Conservation (phyloP, 2,113 vertebrate genomes). For the Hymenochirus boettgeri region DNA sequence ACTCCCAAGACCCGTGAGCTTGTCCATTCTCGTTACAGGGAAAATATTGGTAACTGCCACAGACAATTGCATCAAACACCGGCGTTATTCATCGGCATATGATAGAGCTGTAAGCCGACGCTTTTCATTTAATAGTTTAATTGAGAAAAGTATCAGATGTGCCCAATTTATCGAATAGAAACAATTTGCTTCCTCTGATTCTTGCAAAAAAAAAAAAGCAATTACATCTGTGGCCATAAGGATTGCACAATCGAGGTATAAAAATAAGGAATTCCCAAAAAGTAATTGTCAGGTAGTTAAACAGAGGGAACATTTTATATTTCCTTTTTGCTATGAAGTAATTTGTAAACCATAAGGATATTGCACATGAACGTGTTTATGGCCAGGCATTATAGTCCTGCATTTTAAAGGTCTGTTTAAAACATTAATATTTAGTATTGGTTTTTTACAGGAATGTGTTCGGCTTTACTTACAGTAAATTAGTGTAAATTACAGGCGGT, state of each 20-base stretch:
- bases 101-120: slow-evolving; percentile 94
- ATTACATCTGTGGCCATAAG: slow-evolving; percentile 69
- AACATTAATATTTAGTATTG: slow-evolving; percentile 32
- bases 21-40: slow-evolving; percentile 78
- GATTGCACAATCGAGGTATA: slow-evolving; percentile 78
- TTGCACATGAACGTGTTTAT: slow-evolving; percentile 68
- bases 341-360: slow-evolving; percentile 79
- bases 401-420: slow-evolving; percentile 29
- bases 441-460: neutral
- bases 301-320: slow-evolving; percentile 72
- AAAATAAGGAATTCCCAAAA: slow-evolving; percentile 78
- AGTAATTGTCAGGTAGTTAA: slow-evolving; percentile 84
- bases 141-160: slow-evolving; percentile 93
- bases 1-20: slow-evolving; percentile 84
- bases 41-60: slow-evolving; percentile 80
- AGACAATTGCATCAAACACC: slow-evolving; percentile 84
- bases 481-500: too few species aligned
- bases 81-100: slow-evolving; percentile 86
- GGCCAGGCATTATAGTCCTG: slow-evolving; percentile 13
- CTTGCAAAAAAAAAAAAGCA: slow-evolving; percentile 78
- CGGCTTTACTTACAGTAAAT: too few species aligned
- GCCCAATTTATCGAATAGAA: slow-evolving; percentile 87
- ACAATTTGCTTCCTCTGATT: slow-evolving; percentile 77
- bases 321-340: slow-evolving; percentile 73
- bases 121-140: slow-evolving; percentile 94